Evolutionary conservation across 2,888 invertebrate species (phyloP).

Genomic region (Cataglyphis livida): DNA sequence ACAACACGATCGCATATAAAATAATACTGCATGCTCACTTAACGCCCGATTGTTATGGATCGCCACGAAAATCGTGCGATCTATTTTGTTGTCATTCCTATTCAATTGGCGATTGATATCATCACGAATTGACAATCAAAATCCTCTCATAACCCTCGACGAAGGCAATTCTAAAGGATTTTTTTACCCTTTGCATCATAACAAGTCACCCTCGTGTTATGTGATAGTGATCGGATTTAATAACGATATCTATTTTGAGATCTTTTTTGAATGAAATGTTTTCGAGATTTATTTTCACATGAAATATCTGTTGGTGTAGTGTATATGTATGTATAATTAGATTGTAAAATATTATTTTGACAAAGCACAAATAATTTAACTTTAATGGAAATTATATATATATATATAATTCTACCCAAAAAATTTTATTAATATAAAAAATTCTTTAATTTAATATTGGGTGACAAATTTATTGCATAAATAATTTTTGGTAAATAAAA

Average conservation of each 20-base stretch:
- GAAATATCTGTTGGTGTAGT: background rate
- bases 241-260: background rate
- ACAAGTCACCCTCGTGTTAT: background rate
- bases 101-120: constrained; percentile 7
- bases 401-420: background rate
- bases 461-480: background rate
- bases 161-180: background rate
- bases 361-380: background rate
- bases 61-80: constrained; percentile 43
- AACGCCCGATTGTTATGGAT: constrained; percentile 57
- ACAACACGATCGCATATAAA: constrained; percentile 62
- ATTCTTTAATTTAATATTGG: background rate
- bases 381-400: background rate
- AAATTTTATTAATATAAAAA: background rate
- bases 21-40: constrained; percentile 65
- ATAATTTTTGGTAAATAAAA: background rate
- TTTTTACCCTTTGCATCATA: background rate
- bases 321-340: background rate
- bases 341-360: background rate
- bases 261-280: background rate
- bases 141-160: background rate
- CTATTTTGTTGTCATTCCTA: constrained; percentile 23
- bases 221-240: background rate
- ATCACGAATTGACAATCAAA: background rate
- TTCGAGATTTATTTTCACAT: background rate